Evolutionary conservation across 2,113 vertebrate genomes (phyloP).

Genomic region (Anoura caudifer): DNA sequence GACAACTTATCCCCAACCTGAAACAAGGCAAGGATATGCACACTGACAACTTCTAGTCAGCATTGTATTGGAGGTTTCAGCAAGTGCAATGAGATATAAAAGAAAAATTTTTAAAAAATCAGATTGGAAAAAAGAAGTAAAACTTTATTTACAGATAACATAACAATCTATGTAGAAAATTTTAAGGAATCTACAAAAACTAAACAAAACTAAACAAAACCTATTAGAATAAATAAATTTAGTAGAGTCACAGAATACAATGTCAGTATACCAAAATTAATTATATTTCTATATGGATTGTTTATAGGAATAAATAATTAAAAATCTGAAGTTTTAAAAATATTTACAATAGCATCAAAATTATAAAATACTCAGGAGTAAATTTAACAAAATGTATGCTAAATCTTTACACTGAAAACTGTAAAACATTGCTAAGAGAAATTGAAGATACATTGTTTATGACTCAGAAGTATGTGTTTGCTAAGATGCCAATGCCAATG

Average conservation of each 20-base stretch:
- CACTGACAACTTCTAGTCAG: too few relatives aligned
- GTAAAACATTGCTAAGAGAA: too few relatives aligned
- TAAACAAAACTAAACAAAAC: not conserved
- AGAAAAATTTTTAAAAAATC: not conserved
- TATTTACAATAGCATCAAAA: not conserved
- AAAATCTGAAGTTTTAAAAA: not conserved
- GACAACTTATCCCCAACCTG: too few relatives aligned
- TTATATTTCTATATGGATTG: not conserved
- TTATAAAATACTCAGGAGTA: not conserved
- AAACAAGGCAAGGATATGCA: too few relatives aligned
- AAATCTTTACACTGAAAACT: too few relatives aligned
- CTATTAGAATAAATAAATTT: not conserved
- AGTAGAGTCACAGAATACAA: not conserved
- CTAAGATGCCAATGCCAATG: not conserved
- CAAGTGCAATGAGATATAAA: not conserved
- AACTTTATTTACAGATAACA: not conserved
- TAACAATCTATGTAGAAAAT: not conserved
- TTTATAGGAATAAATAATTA: not conserved
- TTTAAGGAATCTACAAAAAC: not conserved
- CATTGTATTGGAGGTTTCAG: not conserved
- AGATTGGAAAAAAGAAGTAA: not conserved
- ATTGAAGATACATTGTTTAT: not conserved
- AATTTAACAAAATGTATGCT: not conserved
- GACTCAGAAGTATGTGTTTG: not conserved
- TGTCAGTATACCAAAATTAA: not conserved